Conservation (phyloP, 2,113 vertebrate genomes). For the Vulpes ferrilata region DNA sequence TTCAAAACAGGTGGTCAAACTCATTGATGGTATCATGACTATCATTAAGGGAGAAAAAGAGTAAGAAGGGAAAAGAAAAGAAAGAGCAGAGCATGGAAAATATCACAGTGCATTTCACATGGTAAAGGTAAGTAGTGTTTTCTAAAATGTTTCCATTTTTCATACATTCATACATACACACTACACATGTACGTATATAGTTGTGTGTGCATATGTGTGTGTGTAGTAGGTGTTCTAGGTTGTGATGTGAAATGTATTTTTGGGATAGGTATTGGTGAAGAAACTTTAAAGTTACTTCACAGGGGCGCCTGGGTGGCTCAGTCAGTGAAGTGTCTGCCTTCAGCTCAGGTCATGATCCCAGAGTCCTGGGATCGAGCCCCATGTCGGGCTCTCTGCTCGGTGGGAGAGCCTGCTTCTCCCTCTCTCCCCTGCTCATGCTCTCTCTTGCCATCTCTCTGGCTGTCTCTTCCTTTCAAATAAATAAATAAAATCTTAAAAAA, state of each 20-base stretch:
- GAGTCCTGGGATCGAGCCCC: too few relatives aligned
- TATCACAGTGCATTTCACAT: neutral
- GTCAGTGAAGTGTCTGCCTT: too few relatives aligned
- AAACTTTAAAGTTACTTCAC: neutral
- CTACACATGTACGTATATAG: neutral
- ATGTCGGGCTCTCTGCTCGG: too few relatives aligned
- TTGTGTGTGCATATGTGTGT: neutral
- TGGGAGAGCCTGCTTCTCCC: too few relatives aligned
- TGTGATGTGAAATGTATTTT: slow-evolving; percentile 51
- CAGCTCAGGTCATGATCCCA: too few relatives aligned
- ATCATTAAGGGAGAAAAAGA: neutral
- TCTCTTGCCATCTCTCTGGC: too few relatives aligned
- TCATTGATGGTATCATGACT: neutral
- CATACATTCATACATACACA: neutral
- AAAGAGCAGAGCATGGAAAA: neutral
- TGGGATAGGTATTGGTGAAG: neutral
- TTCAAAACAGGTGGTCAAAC: slow-evolving; percentile 41
- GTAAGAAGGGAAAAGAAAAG: neutral
- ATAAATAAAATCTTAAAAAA: too few relatives aligned
- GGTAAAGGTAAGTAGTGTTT: neutral
- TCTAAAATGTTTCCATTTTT: slow-evolving; percentile 16
- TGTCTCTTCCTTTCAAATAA: too few relatives aligned
- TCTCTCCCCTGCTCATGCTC: too few relatives aligned
- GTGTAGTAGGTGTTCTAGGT: neutral
- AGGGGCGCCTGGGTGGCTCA: too few relatives aligned